Base-by-base conservation (phyloP, 2,113 vertebrate species). In the Malurus elegans region DNA sequence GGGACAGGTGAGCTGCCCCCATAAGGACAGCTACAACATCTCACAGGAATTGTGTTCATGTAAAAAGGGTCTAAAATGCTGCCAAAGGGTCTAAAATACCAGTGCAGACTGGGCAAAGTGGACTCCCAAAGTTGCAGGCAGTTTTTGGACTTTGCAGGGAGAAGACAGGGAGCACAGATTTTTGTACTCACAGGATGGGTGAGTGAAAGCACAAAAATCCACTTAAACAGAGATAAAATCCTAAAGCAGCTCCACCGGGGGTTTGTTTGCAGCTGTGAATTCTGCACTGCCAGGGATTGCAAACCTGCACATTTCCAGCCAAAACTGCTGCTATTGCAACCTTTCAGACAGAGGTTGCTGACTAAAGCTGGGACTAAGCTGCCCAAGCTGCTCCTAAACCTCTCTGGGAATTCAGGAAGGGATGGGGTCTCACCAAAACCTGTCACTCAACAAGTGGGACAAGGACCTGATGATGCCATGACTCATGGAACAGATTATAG, bases 21-120 rank as follows among this genome's bases (percentile, higher is more conserved):
- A 5, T 53, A 36, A 48, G 1, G 1, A 40, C 50, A 23, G 31
- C 16, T 19, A 0, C 15, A 14, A 5, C 17, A 25, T 5, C 42
- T 53, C 57, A 6, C 2, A 1, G 15, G 12, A 12, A 3, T 0
- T 16, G 17, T 50, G 36, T 7, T 28, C 2, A 10, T 4, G 51
- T 18, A 51, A 32, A n/a, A 78, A 61, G 10, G 36, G 16, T 1
- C 9, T 10, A 29, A 36, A 64, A 26, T 4, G 26, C 17, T 72
- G 38, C 16, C 24, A 32, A 25, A 79, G n/a, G 29, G 4, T 4
- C 13, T 18, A 12, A 64, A 65, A 36, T 17, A 28, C 50, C 57
- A 18, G 14, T 44, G 67, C 32, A 17, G 9, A 19, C 36, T 13
- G 26, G 9, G 58, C 9, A 57, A 73, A 10, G 17, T 28, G 44